Conservation (phyloP, 2,797 vertebrate species). For the Malurus leucopterus region DNA sequence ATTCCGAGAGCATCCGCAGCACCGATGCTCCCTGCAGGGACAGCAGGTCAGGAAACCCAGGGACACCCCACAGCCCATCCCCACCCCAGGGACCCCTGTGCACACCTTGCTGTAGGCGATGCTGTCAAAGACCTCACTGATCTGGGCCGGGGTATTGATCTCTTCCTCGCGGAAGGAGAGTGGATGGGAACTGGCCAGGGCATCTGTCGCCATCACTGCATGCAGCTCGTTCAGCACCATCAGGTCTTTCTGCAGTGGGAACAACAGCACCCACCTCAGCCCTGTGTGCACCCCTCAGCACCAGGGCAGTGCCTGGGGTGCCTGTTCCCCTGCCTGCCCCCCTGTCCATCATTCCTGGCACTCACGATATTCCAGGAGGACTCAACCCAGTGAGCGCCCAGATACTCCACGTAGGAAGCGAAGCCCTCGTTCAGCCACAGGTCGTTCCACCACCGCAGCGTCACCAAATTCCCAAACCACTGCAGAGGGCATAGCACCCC, state of each 20-base stretch:
- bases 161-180: constrained; percentile 80
- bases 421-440: constrained; percentile 96
- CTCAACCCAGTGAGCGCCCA: constrained; percentile 79
- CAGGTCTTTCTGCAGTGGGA: constrained; percentile 80
- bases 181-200: constrained; percentile 86
- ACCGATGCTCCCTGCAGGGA: constrained; percentile 84
- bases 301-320: accelerated
- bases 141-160: constrained; percentile 82
- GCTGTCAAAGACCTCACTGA: constrained; percentile 86
- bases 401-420: constrained; percentile 88
- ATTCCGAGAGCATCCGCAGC: constrained; percentile 89
- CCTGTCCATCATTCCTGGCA: neutral
- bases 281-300: accelerated
- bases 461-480: constrained; percentile 98
- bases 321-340: neutral
- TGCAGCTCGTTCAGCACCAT: constrained; percentile 82
- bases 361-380: constrained; percentile 83
- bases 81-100: accelerated
- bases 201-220: constrained; percentile 81
- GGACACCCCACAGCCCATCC: neutral
- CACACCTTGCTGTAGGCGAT: constrained; percentile 94
- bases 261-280: neutral
- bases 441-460: constrained; percentile 92
- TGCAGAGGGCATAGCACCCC: neutral
- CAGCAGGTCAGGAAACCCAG: neutral